Base-by-base conservation (phyloP, 2,888 invertebrate species). In the Gastracanthus pulcherrimus region DNA sequence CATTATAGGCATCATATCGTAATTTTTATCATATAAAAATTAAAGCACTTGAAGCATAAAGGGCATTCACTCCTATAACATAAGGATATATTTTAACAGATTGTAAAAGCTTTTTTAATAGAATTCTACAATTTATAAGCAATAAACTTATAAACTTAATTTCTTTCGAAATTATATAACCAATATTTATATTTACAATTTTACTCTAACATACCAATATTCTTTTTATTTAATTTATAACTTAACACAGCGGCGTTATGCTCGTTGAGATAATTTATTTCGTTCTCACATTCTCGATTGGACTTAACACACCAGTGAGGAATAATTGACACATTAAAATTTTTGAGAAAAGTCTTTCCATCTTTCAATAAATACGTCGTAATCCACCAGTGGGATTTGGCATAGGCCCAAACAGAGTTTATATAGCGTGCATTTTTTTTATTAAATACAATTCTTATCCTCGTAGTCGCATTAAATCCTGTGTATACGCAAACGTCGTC, bases 261-360 rank as follows among this genome's bases (percentile, higher is more conserved):
- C 45, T 55, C 36, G 67, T 19, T 62, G 62, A 19, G 29, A 77
- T 69, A 58, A 75, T 74, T 76, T 62, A 62, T 70, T 62, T 48
- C 45, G 41, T 26, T 69, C 76, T 82, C 74, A 36, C 74, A 80
- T 41, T 80, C 38, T 79, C 72, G 72, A 67, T 78, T 78, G 75
- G 71, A 81, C 76, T 78, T 81, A 80, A 81, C 67, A 80, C 76
- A 77, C 62, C 71, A 69, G 76, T 79, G 79, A 72, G 75, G 81
- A 76, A 81, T 83, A 83, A 83, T 83, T 83, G 83, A 83, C 83
- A 81, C 79, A 81, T 83, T 81, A 76, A 83, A 83, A 76, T 72
- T 81, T 76, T 81, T 38, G 75, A 83, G 62, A 83, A 77, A 79
- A 81, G 81, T 83, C 78, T 82, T 80, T 82, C 58, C 7, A 19